Percentiles rank a stretch among this genome's conserved stretches.
These are phyloP conservation scores for Cryptosula pallasiana DNA, from an alignment of 2,888 invertebrate genomes.

Conservation along the genomic window DNA sequence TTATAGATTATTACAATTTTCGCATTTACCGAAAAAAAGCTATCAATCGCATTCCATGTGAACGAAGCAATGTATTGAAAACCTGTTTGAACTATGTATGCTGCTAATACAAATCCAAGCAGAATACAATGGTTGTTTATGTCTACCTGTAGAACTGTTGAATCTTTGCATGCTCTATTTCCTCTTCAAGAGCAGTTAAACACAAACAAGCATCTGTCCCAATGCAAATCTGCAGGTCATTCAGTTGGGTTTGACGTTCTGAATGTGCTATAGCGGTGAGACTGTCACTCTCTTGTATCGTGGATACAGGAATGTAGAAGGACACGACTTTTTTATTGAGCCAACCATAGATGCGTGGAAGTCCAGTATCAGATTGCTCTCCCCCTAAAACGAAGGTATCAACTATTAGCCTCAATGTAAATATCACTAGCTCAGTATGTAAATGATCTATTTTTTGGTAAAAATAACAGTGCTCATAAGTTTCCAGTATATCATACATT, in stretches of 20 bases:
- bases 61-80: too few relatives aligned
- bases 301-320: neutral
- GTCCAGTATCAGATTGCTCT: neutral
- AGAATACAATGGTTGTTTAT: too few relatives aligned
- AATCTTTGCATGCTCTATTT: neutral
- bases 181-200: neutral
- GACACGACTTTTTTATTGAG: neutral
- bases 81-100: too few relatives aligned
- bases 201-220: neutral
- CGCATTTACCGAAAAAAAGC: too few relatives aligned
- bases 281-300: neutral
- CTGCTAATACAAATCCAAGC: too few relatives aligned
- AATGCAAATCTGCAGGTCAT: neutral
- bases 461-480: too few relatives aligned
- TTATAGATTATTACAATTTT: too few relatives aligned
- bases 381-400: neutral
- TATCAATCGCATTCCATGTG: too few relatives aligned
- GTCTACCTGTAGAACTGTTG: neutral
- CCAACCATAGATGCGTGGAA: neutral
- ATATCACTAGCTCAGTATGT: too few relatives aligned
- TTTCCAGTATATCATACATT: too few relatives aligned
- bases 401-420: too few relatives aligned
- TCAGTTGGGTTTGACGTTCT: neutral
- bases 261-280: neutral
- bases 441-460: too few relatives aligned